phyloP scores from a whole-genome alignment of 92 coral and sea anemone genomes.

The Paramuricea clavata region DNA sequence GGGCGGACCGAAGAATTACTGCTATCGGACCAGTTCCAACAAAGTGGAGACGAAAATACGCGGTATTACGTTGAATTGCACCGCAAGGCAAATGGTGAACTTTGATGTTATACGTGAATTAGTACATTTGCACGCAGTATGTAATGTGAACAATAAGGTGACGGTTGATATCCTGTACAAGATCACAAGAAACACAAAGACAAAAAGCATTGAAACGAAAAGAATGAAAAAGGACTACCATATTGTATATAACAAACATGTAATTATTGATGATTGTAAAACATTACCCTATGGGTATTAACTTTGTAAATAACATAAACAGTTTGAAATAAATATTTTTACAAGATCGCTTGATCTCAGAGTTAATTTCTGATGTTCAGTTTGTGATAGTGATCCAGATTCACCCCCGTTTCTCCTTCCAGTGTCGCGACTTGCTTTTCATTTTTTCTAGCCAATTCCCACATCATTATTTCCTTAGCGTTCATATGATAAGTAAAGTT shows the following conservation, averaged over 20 bases:
- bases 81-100: neutral
- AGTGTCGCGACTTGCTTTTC: no score
- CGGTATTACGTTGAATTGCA: neutral
- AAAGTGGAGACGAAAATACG: slow-evolving; percentile 14
- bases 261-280: neutral
- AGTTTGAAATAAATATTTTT: no score
- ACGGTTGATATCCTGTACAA: neutral
- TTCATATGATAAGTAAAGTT: no score
- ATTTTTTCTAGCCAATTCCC: no score
- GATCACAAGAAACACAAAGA: neutral
- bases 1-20: neutral
- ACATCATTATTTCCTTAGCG: no score
- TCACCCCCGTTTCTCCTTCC: no score
- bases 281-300: slow-evolving; percentile 23
- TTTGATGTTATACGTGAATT: slow-evolving; percentile 1
- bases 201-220: neutral
- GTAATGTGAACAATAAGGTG: neutral
- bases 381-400: no score
- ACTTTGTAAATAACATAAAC: neutral
- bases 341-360: no score
- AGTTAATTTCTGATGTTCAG: no score
- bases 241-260: neutral
- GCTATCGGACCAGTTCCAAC: neutral
- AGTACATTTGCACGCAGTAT: neutral
- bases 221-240: neutral